phyloP scores from a whole-genome alignment of 1,140 invertebrate genomes.

The Drosophila prosaltans region DNA sequence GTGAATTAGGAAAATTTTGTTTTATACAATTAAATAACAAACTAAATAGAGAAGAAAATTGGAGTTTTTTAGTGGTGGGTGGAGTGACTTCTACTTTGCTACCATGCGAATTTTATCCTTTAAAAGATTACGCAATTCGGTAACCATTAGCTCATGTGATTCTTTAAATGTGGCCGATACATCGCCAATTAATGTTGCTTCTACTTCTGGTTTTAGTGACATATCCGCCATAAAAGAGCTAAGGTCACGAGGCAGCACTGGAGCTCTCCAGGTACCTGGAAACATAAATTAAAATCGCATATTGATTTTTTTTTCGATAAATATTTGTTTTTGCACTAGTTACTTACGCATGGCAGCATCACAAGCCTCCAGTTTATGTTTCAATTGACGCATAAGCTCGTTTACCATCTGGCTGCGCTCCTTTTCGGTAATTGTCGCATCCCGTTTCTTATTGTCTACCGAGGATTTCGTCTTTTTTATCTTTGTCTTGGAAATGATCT shows the following conservation, averaged over 20 bases:
- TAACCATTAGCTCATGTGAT: slow-evolving; percentile 76
- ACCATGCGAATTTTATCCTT: slow-evolving; percentile 82
- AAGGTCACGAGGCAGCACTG: slow-evolving; percentile 64
- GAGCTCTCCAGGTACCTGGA: slow-evolving; percentile 71
- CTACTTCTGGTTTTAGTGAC: slow-evolving; percentile 79
- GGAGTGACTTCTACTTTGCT: slow-evolving; percentile 50
- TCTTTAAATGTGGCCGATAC: slow-evolving; percentile 79
- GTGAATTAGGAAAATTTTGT: slow-evolving; percentile 21
- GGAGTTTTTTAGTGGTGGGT: slow-evolving; percentile 39
- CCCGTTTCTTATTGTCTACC: slow-evolving; percentile 48
- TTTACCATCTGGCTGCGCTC: slow-evolving; percentile 71
- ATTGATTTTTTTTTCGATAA: neutral
- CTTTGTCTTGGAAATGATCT: slow-evolving; percentile 65
- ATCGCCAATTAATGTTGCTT: slow-evolving; percentile 73
- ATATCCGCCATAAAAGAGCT: slow-evolving; percentile 80
- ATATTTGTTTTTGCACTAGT: neutral
- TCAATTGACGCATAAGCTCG: slow-evolving; percentile 77
- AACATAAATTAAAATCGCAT: neutral
- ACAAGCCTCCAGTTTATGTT: slow-evolving; percentile 71
- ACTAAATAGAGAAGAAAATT: slow-evolving; percentile 34
- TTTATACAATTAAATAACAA: slow-evolving; percentile 80
- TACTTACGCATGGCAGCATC: slow-evolving; percentile 72
- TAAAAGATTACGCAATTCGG: slow-evolving; percentile 75
- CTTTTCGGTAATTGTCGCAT: slow-evolving; percentile 68
- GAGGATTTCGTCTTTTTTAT: slow-evolving; percentile 52